Evolutionary conservation across 2,888 invertebrate genomes (phyloP), one percentile per base, ranked within the genome.

Genomic region (Lucinisca nassula): DNA sequence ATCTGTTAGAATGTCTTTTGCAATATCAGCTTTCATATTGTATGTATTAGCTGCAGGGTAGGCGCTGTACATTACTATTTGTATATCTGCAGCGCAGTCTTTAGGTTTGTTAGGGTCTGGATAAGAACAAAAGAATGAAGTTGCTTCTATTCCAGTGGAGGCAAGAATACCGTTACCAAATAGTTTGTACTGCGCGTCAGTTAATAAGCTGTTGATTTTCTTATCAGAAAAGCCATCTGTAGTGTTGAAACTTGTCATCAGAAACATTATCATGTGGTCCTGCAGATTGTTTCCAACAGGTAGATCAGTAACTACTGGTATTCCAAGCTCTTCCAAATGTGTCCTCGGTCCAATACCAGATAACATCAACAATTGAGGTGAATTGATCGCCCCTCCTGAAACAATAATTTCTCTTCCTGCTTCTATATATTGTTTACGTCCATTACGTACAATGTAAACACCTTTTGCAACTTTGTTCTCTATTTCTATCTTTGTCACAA

Each of bases 311-410:
- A 93, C 88, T 14, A 94, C 90, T 8, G 93, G 93, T 58, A 95
- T 93, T 94, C 94, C 92, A n/a, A 95, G 85, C 30, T 93, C 91
- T 74, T 95, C 89, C 21, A 96, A 92, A 27, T 95, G 94, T 30
- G 93, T 90, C 27, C 81, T 85, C 2, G 96, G 96, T 32, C 96
- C 96, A 40, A 96, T 91, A 14, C 95, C 95, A 75, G 95, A 95
- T 35, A 95, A 88, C 93, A 96, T 92, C 24, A 96, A 90, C 2
- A 96, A 84, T 45, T 95, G 93, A 6, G 96, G 95, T 1, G 95
- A 94, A 75, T 94, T 95, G 17, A 96, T 93, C 35, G 95, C 92
- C 14, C 96, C 96, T 8, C 95, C 96, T 40, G 94, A 94, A n/a
- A 96, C 91, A 35, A 95, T 93, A 37, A 95, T 93, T 85, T 94